Conservation (phyloP, 2,888 invertebrate genomes). For the Troilus luridus region DNA sequence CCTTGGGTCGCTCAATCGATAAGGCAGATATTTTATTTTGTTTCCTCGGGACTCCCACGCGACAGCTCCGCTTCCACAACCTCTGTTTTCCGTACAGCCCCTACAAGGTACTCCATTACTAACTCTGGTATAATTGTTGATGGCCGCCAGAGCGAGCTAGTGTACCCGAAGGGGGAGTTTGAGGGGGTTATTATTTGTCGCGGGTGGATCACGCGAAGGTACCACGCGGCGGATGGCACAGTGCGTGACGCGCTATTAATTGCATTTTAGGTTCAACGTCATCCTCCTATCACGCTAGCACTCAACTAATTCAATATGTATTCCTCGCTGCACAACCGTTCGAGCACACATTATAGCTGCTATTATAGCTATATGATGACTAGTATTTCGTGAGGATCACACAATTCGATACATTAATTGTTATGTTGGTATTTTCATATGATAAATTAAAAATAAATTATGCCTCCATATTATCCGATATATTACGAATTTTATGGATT, state of each 20-base stretch:
- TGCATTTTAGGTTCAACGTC: slow-evolving; percentile 45
- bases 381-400: background rate
- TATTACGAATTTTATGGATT: no score
- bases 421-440: background rate
- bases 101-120: background rate
- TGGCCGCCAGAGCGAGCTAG: background rate
- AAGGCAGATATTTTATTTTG: background rate
- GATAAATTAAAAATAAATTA: background rate
- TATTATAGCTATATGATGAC: background rate
- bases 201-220: slow-evolving; percentile 36
- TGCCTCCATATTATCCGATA: no score
- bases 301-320: slow-evolving; percentile 35
- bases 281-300: slow-evolving; percentile 42
- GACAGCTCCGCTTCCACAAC: background rate
- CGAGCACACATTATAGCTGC: background rate
- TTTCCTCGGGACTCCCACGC: background rate
- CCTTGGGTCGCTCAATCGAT: background rate
- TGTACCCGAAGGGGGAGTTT: background rate
- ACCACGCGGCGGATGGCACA: slow-evolving; percentile 54
- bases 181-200: slow-evolving; percentile 50
- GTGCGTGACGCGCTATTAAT: slow-evolving; percentile 55
- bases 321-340: background rate
- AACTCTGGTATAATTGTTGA: slow-evolving; percentile 25
- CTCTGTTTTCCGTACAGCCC: no score
- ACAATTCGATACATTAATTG: background rate